These are phyloP conservation scores for Lucinisca nassula DNA, from an alignment of 2,888 invertebrate genomes.

Conservation along the genomic window DNA sequence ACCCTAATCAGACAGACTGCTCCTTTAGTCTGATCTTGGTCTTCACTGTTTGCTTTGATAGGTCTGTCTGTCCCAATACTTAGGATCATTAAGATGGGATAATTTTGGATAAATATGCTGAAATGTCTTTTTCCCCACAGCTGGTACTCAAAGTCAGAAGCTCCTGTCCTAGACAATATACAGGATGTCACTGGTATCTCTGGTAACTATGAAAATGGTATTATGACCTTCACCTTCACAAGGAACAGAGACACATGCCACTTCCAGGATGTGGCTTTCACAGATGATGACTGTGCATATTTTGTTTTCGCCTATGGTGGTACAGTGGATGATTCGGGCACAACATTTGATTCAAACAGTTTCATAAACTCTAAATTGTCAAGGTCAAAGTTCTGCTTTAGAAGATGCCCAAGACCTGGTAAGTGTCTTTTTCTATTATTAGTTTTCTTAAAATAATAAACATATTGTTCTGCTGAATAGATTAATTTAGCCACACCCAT, in stretches of 20 bases:
- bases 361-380: neutral
- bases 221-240: neutral
- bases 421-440: neutral
- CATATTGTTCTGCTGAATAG: too few relatives aligned
- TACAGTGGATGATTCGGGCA: neutral
- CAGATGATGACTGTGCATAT: neutral
- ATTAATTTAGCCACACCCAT: too few relatives aligned
- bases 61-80: too few relatives aligned
- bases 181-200: neutral
- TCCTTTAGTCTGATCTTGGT: too few relatives aligned
- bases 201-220: neutral
- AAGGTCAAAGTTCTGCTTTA: constrained; percentile 1
- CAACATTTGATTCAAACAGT: neutral
- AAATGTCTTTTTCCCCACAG: neutral
- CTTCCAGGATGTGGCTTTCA: neutral
- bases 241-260: neutral
- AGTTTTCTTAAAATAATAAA: too few relatives aligned
- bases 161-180: neutral
- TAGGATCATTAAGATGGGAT: too few relatives aligned
- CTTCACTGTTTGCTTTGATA: too few relatives aligned
- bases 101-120: too few relatives aligned
- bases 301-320: neutral
- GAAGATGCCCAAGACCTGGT: neutral
- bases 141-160: neutral
- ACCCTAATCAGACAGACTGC: too few relatives aligned